Conservation (phyloP, 1,140 invertebrate species). For the Steinernema feltiae region DNA sequence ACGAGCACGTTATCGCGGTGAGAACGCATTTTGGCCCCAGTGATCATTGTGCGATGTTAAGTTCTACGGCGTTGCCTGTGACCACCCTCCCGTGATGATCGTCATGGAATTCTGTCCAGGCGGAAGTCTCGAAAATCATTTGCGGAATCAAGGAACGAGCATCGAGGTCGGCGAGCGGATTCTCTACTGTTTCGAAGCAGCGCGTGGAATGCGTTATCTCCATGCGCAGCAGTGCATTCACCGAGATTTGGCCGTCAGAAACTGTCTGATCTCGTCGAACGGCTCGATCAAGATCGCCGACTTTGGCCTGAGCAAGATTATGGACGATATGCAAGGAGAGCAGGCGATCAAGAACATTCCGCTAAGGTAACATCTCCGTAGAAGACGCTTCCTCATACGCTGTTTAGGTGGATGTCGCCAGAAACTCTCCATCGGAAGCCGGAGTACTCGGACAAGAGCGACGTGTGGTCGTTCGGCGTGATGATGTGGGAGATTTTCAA, state of each 20-base stretch:
- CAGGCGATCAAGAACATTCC: conserved; percentile 70
- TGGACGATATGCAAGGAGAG: conserved; percentile 94
- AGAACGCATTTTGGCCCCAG: not conserved
- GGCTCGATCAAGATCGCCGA: conserved; percentile 91
- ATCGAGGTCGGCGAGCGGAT: conserved; percentile 27
- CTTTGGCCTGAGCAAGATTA: conserved; percentile 86
- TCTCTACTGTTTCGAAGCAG: conserved; percentile 18
- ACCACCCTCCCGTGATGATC: conserved; percentile 77
- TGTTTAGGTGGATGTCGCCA: conserved; percentile 71
- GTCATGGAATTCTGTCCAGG: conserved; percentile 91
- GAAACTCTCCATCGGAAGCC: conserved; percentile 68
- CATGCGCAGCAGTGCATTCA: conserved; percentile 21
- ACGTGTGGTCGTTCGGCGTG: conserved; percentile 80
- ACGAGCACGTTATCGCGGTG: conserved; percentile 13
- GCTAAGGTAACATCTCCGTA: conserved; percentile 52
- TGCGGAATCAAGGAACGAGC: conserved; percentile 58
- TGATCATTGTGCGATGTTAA: conserved; percentile 40
- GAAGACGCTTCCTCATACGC: conserved; percentile 15
- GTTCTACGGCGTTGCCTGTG: conserved; percentile 81
- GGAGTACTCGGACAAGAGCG: conserved; percentile 75
- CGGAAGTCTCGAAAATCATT: conserved; percentile 83
- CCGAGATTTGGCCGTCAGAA: conserved; percentile 81
- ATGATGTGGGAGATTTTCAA: conserved; percentile 79
- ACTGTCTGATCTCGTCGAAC: conserved; percentile 86
- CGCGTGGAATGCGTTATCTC: conserved; percentile 15